phyloP scores from a whole-genome alignment of 2,888 invertebrate genomes.

The Podotricha telesiphe region DNA sequence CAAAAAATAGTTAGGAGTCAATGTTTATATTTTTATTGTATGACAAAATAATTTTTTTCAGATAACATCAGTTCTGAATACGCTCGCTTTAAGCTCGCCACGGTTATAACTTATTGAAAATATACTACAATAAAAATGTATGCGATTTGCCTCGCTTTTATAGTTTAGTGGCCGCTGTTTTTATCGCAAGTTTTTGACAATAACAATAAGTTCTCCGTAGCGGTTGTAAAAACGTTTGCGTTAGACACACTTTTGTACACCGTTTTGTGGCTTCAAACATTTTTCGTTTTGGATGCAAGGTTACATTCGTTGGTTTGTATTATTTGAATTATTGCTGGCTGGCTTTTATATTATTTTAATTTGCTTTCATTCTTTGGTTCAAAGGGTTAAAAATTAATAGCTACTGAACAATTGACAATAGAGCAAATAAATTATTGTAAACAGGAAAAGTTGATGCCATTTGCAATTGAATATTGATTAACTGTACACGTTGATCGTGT shows the following conservation, averaged over 20 bases:
- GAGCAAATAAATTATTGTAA: no score
- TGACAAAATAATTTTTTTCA: no score
- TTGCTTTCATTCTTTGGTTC: background rate
- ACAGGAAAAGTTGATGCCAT: no score
- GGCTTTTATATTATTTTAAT: background rate
- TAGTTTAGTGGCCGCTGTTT: conserved; percentile 32
- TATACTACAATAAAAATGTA: conserved; percentile 26
- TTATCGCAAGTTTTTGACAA: conserved; percentile 39
- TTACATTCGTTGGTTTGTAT: no score
- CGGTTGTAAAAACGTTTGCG: conserved; percentile 7
- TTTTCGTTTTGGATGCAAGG: background rate
- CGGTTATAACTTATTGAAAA: conserved; percentile 19
- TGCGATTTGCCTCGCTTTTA: conserved; percentile 28
- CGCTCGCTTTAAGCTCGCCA: background rate
- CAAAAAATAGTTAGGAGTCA: no score
- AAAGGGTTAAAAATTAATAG: background rate
- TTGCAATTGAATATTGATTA: no score
- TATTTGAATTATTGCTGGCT: no score
- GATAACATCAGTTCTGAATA: no score
- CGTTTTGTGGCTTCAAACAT: conserved; percentile 5
- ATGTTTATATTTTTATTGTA: no score
- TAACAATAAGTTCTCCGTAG: conserved; percentile 13
- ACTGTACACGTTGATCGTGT: no score
- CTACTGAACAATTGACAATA: background rate
- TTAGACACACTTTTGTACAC: conserved; percentile 21